These are phyloP conservation scores for Percina caprodes DNA, from an alignment of 2,113 vertebrate species.

Conservation along the genomic window DNA sequence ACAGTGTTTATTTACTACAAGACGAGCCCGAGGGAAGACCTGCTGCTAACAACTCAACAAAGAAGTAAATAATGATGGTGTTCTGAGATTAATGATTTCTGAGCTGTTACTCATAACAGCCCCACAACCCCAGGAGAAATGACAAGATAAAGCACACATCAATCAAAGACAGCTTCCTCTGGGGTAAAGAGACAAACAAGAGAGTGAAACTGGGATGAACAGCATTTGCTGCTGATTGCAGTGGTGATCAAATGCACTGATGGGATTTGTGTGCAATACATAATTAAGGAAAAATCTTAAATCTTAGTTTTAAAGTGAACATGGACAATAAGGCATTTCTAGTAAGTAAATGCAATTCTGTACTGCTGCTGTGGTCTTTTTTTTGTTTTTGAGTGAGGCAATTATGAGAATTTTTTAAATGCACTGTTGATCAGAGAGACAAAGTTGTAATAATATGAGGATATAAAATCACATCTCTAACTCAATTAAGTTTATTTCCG, in stretches of 20 bases:
- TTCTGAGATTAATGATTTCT: conserved; percentile 32
- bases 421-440: not conserved
- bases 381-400: not conserved
- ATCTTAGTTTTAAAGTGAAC: too few relatives aligned
- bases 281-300: too few relatives aligned
- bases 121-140: conserved; percentile 19
- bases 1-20: conserved; percentile 25
- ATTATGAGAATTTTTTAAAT: not conserved
- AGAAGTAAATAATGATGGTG: conserved; percentile 25
- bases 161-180: conserved; percentile 26
- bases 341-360: not conserved
- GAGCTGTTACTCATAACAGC: conserved; percentile 24
- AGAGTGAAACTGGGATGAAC: not conserved
- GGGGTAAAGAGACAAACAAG: not conserved
- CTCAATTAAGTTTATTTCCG: not conserved
- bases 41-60: conserved; percentile 15
- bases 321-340: too few relatives aligned
- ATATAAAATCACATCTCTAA: not conserved
- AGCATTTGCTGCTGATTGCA: not conserved
- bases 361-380: too few relatives aligned
- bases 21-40: not conserved
- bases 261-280: not conserved
- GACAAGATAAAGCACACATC: conserved; percentile 16
- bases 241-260: not conserved
- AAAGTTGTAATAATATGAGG: not conserved